Conservation (phyloP, 2,113 vertebrate genomes). For the Rhipidura dahli region DNA sequence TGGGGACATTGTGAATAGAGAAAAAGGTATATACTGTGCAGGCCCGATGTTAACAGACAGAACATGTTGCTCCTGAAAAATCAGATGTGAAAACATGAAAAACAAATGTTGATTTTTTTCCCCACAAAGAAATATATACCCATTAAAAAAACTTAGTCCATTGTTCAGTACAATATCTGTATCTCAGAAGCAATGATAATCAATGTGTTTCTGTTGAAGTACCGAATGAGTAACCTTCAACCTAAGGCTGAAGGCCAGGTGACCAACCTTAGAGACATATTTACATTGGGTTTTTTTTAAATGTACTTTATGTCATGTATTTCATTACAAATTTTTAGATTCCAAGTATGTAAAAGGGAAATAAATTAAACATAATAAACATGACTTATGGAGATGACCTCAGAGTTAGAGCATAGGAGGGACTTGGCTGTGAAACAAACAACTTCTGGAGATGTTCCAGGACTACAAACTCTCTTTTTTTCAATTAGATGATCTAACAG, state of each 20-base stretch:
- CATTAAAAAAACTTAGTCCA: not conserved
- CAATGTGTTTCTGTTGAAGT: not conserved
- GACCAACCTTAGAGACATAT: not conserved
- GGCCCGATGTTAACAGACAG: not conserved
- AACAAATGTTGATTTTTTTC: not conserved
- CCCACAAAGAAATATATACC: not conserved
- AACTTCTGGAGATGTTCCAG: slow-evolving; percentile 61
- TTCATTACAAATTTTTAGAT: not conserved
- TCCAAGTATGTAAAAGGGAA: not conserved
- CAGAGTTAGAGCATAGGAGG: slow-evolving; percentile 31
- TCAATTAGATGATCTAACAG: slow-evolving; percentile 72
- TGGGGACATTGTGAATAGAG: not conserved
- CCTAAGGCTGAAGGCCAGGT: not conserved
- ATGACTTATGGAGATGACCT: slow-evolving; percentile 40
- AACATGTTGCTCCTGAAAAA: not conserved
- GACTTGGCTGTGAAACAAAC: slow-evolving; percentile 48
- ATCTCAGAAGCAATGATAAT: not conserved
- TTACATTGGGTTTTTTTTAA: not conserved
- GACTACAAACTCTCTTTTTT: slow-evolving; percentile 64
- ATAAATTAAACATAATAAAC: slow-evolving; percentile 28
- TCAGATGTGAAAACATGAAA: not conserved
- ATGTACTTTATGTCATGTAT: not conserved
- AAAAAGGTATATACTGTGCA: not conserved
- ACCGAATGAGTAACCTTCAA: not conserved
- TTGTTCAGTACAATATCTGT: not conserved